phyloP scores from a whole-genome alignment of 2,888 invertebrate species.

The Mythimna albipuncta region DNA sequence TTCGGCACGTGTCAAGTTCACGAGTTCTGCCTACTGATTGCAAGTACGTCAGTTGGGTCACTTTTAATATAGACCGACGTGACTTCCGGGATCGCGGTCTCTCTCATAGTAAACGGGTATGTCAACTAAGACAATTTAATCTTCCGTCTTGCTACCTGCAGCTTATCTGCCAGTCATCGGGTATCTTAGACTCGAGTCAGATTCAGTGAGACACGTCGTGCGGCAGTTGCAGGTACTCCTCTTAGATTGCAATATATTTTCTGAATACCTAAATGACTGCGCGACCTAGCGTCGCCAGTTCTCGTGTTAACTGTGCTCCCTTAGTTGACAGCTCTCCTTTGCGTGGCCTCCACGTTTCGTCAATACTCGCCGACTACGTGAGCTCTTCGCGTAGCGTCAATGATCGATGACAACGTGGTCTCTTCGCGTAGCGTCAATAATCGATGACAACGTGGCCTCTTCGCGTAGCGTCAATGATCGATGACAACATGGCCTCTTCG shows the following conservation, averaged over 20 bases:
- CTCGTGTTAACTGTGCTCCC: slow-evolving; percentile 47
- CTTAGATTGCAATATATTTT: not conserved
- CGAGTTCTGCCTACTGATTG: slow-evolving; percentile 9
- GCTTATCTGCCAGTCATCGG: slow-evolving; percentile 2
- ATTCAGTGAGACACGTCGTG: slow-evolving; percentile 3
- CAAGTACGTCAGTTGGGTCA: slow-evolving; percentile 30
- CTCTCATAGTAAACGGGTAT: slow-evolving; percentile 24
- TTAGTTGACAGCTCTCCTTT: slow-evolving; percentile 51
- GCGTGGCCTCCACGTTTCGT: slow-evolving; percentile 31
- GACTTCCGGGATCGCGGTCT: not conserved
- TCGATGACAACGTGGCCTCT: slow-evolving; percentile 27
- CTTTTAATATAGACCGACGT: not conserved
- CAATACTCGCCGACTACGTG: slow-evolving; percentile 25
- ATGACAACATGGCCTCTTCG: slow-evolving; percentile 5
- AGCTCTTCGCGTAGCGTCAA: slow-evolving; percentile 29
- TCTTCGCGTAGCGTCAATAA: slow-evolving; percentile 22
- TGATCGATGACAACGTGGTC: slow-evolving; percentile 8
- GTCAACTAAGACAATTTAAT: slow-evolving; percentile 5
- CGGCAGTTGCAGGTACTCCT: slow-evolving; percentile 26
- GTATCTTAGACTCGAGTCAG: not conserved
- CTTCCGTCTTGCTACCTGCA: slow-evolving; percentile 4
- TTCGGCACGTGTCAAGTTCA: not conserved
- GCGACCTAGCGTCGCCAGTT: slow-evolving; percentile 42
- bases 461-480: slow-evolving; percentile 33
- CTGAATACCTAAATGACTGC: slow-evolving; percentile 9